Conservation (phyloP, 2,888 invertebrate genomes). For the Eupeodes latifasciatus region DNA sequence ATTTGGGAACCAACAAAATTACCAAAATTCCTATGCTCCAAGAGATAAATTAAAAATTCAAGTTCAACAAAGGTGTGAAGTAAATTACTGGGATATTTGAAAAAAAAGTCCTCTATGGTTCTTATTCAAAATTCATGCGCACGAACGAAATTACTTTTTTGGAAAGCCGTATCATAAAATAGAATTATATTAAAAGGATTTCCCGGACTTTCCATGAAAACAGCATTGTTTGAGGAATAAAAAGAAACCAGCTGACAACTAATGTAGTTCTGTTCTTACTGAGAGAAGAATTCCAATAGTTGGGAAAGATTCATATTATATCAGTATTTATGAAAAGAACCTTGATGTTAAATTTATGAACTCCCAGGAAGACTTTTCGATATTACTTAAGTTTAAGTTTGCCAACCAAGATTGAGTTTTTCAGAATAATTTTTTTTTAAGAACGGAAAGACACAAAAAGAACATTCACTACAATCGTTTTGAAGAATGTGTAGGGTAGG, state of each 20-base stretch:
- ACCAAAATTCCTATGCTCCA: slow-evolving; percentile 37
- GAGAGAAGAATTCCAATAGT: slow-evolving; percentile 46
- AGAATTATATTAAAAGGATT: slow-evolving; percentile 26
- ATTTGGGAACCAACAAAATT: background rate
- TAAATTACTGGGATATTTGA: slow-evolving; percentile 54
- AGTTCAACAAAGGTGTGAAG: slow-evolving; percentile 51
- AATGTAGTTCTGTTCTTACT: background rate
- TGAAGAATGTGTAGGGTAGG: background rate
- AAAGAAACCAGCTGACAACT: slow-evolving; percentile 53
- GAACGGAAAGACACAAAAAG: slow-evolving; percentile 1
- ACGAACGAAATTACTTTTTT: background rate
- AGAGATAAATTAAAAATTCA: slow-evolving; percentile 29
- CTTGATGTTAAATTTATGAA: slow-evolving; percentile 63
- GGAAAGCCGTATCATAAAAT: slow-evolving; percentile 8
- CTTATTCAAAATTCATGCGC: slow-evolving; percentile 49
- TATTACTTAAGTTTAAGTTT: slow-evolving; percentile 8
- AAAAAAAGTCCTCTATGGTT: background rate
- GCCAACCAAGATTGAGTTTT: slow-evolving; percentile 6
- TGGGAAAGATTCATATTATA: slow-evolving; percentile 7
- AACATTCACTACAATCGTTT: slow-evolving; percentile 45
- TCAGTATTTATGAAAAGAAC: slow-evolving; percentile 42
- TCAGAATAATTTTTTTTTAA: slow-evolving; percentile 12
- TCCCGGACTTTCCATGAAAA: slow-evolving; percentile 41
- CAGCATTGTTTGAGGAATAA: slow-evolving; percentile 17
- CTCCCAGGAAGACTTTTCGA: slow-evolving; percentile 9